A percentile compares a stretch with the other conserved stretches of the same genome.
Evolutionary conservation across 2,113 vertebrate genomes (phyloP).

Genomic region (Cromileptes altivelis): DNA sequence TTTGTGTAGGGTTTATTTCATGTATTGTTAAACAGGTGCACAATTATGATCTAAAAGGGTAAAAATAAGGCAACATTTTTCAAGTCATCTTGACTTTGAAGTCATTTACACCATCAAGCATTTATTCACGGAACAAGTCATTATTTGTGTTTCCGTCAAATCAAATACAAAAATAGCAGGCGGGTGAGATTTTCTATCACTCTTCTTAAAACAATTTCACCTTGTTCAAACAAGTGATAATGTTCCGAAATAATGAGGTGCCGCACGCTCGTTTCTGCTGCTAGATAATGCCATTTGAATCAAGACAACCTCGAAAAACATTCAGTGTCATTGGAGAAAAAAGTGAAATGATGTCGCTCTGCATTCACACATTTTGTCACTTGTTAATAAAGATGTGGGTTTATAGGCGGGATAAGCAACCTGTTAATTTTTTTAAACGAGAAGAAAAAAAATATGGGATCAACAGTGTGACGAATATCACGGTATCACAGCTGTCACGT

Average conservation of each 20-base stretch:
- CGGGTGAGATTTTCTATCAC: background rate
- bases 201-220: background rate
- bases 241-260: conserved; percentile 11
- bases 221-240: conserved; percentile 22
- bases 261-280: background rate
- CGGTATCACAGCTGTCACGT: background rate
- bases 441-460: background rate
- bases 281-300: no score
- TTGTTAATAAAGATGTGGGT: background rate
- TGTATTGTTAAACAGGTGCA: no score
- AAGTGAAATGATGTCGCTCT: background rate
- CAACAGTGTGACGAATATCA: conserved; percentile 13
- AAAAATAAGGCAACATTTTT: no score
- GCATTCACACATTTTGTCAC: conserved; percentile 9
- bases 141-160: background rate
- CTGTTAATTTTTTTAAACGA: conserved; percentile 5
- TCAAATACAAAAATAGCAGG: background rate
- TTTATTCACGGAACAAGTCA: background rate
- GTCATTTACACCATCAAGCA: background rate
- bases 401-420: background rate
- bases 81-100: background rate
- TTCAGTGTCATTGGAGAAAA: no score
- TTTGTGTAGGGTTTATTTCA: no score
- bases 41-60: no score
- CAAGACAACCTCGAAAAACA: no score